Conservation (phyloP, 2,113 vertebrate species). For the Amblyornis subalaris region DNA sequence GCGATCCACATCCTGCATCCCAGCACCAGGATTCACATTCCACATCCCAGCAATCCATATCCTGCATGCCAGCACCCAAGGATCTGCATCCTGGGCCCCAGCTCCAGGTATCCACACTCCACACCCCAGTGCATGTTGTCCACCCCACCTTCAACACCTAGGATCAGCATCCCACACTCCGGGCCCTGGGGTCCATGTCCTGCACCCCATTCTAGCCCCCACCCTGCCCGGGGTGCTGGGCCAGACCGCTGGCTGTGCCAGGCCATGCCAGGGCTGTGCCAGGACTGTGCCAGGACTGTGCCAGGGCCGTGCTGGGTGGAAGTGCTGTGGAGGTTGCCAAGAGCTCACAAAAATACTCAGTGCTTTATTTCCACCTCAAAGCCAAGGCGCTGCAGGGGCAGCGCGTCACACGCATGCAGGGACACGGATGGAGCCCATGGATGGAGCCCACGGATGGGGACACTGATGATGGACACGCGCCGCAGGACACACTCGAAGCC, state of each 20-base stretch:
- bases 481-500: fast-evolving
- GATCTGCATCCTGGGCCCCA: too few relatives aligned
- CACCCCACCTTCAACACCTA: not conserved
- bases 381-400: not conserved
- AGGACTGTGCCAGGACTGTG: fast-evolving
- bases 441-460: not conserved
- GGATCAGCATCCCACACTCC: not conserved
- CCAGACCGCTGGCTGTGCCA: fast-evolving
- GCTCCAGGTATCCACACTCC: too few relatives aligned
- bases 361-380: slow-evolving; percentile 33
- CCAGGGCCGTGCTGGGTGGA: not conserved
- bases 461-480: not conserved
- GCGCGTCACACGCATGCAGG: not conserved
- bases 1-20: not conserved
- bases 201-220: not conserved
- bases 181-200: fast-evolving
- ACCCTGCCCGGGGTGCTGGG: fast-evolving
- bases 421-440: not conserved
- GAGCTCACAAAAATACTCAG: slow-evolving; percentile 3
- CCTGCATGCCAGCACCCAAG: not conserved
- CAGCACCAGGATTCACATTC: too few relatives aligned
- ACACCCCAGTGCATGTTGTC: not conserved
- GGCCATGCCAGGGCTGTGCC: fast-evolving
- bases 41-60: not conserved
- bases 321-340: fast-evolving